phyloP scores from a whole-genome alignment of 2,888 invertebrate species.

The Agrilus cyanescens region DNA sequence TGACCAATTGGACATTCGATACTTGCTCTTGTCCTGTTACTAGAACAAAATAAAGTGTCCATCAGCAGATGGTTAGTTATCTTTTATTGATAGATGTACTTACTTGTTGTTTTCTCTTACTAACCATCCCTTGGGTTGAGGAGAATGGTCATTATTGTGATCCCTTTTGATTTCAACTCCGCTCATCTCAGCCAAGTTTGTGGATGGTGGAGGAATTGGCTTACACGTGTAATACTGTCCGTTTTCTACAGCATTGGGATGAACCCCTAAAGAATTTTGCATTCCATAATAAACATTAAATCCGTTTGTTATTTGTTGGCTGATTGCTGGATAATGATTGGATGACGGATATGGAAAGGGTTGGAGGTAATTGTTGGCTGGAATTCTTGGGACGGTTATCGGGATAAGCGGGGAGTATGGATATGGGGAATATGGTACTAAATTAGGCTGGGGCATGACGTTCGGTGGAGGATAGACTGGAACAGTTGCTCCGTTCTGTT shows the following conservation, averaged over 20 bases:
- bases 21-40: slow-evolving; percentile 22
- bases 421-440: neutral
- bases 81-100: neutral
- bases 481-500: no score
- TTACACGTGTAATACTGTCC: slow-evolving; percentile 32
- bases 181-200: slow-evolving; percentile 21
- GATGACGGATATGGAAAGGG: slow-evolving; percentile 1
- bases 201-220: slow-evolving; percentile 22
- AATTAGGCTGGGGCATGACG: no score
- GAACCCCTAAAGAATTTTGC: no score
- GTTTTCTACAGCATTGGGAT: slow-evolving; percentile 3
- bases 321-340: no score
- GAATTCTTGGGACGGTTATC: slow-evolving; percentile 8
- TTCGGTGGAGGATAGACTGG: no score
- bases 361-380: slow-evolving; percentile 10
- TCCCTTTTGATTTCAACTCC: slow-evolving; percentile 27
- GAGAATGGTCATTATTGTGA: neutral
- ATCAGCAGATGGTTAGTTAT: neutral
- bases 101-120: neutral
- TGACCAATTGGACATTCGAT: slow-evolving; percentile 26
- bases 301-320: no score
- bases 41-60: slow-evolving; percentile 9
- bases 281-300: no score
- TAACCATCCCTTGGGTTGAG: neutral
- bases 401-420: slow-evolving; percentile 13